Evolutionary conservation across 2,797 vertebrate species (phyloP).

Genomic region (Numenius phaeopus): DNA sequence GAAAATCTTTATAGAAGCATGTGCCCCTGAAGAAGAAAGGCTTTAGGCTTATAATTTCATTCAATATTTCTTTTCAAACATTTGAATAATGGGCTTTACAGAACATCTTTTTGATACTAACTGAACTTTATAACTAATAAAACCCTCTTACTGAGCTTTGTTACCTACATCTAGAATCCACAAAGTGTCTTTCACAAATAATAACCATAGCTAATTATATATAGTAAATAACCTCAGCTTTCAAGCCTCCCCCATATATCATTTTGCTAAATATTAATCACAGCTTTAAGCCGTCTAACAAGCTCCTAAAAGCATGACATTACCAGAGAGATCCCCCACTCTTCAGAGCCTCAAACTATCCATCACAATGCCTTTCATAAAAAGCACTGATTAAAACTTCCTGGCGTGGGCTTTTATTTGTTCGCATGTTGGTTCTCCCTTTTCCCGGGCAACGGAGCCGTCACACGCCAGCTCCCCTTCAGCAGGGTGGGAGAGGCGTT

Average conservation of each 20-base stretch:
- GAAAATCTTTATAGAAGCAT: slow-evolving; percentile 38
- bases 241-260: slow-evolving; percentile 65
- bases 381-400: slow-evolving; percentile 87
- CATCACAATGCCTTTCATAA: slow-evolving; percentile 83
- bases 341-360: slow-evolving; percentile 74
- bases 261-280: slow-evolving; percentile 75
- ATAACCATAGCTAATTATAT: slow-evolving; percentile 71
- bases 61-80: slow-evolving; percentile 51
- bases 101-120: slow-evolving; percentile 26
- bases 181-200: slow-evolving; percentile 51
- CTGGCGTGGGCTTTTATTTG: slow-evolving; percentile 78
- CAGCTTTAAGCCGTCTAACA: slow-evolving; percentile 57
- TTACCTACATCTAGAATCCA: slow-evolving; percentile 7
- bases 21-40: slow-evolving; percentile 19
- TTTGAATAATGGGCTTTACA: slow-evolving; percentile 46
- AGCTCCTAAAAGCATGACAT: slow-evolving; percentile 52
- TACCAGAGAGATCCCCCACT: slow-evolving; percentile 63
- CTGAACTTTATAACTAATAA: slow-evolving; percentile 40
- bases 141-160: slow-evolving; percentile 8
- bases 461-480: neutral
- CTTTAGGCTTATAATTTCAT: slow-evolving; percentile 14
- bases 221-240: slow-evolving; percentile 69
- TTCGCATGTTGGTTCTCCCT: slow-evolving; percentile 73
- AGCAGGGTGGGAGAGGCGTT: slow-evolving; percentile 61
- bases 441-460: slow-evolving; percentile 48